Evolutionary conservation across 2,113 vertebrate species (phyloP).

Genomic region (Trichomycterus rosablanca): DNA sequence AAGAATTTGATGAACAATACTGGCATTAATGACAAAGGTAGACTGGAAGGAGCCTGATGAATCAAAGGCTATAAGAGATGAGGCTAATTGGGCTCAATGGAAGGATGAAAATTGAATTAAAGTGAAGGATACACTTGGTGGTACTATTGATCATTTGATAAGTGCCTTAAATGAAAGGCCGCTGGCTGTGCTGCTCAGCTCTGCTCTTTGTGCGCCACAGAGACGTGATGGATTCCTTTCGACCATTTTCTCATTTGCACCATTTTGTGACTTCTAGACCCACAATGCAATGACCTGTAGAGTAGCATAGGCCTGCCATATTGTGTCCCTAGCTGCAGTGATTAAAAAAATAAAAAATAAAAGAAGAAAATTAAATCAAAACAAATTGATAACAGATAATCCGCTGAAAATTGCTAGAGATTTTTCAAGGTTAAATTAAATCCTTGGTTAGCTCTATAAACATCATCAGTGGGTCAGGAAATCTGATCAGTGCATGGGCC

Average conservation of each 20-base stretch:
- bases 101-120: slow-evolving; percentile 43
- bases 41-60: slow-evolving; percentile 5
- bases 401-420: no score
- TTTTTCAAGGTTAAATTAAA: not conserved
- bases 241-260: slow-evolving; percentile 6
- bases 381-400: no score
- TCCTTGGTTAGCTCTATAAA: slow-evolving; percentile 19
- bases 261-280: not conserved
- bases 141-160: slow-evolving; percentile 57
- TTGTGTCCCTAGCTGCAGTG: not conserved
- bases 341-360: no score
- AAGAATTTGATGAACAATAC: not conserved
- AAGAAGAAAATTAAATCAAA: no score
- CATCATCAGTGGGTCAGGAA: slow-evolving; percentile 49
- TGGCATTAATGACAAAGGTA: slow-evolving; percentile 1
- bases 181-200: slow-evolving; percentile 44
- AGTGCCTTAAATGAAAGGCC: slow-evolving; percentile 57
- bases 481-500: slow-evolving; percentile 56
- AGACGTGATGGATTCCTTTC: not conserved
- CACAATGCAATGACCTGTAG: not conserved
- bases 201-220: not conserved
- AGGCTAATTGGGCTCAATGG: no score
- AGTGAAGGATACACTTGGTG: slow-evolving; percentile 50
- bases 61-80: no score
- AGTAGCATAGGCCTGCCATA: not conserved